These are phyloP conservation scores for Tryphoninae sp. DNA, from an alignment of 2,888 invertebrate genomes.

Conservation along the genomic window DNA sequence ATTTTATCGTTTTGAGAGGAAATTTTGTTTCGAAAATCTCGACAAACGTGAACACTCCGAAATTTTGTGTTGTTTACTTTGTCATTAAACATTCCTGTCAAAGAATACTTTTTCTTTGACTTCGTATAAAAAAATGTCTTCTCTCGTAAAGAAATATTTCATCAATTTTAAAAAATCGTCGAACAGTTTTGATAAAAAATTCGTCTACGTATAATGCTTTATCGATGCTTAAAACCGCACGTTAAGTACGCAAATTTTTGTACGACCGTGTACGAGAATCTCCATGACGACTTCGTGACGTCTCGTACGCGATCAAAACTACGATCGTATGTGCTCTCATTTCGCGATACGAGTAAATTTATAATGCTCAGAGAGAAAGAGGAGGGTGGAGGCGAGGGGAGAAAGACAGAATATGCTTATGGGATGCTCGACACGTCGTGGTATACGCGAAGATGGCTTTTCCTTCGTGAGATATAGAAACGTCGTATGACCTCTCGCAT, in stretches of 20 bases:
- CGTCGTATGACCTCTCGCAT: conserved; percentile 33
- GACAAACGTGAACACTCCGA: background rate
- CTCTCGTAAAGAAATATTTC: too few relatives aligned
- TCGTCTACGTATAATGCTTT: background rate
- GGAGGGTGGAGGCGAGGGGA: background rate
- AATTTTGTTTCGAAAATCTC: too few relatives aligned
- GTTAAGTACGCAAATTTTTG: conserved; percentile 6
- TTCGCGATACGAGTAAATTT: conserved; percentile 47
- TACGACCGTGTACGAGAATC: conserved; percentile 42
- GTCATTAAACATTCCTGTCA: too few relatives aligned
- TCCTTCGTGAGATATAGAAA: conserved; percentile 5
- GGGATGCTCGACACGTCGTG: conserved; percentile 59
- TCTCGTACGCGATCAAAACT: conserved; percentile 38
- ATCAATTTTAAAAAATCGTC: background rate
- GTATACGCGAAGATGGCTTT: conserved; percentile 60
- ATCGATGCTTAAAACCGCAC: background rate
- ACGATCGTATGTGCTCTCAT: conserved; percentile 19
- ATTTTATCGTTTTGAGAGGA: too few relatives aligned
- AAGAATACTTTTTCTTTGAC: conserved; percentile 1
- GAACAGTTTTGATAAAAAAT: background rate
- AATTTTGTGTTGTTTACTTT: background rate
- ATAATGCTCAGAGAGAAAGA: conserved; percentile 44
- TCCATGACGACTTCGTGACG: conserved; percentile 54
- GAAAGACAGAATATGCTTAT: conserved; percentile 33
- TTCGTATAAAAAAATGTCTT: background rate